Evolutionary conservation across 2,888 invertebrate species (phyloP).

Genomic region (Buathra laborator): DNA sequence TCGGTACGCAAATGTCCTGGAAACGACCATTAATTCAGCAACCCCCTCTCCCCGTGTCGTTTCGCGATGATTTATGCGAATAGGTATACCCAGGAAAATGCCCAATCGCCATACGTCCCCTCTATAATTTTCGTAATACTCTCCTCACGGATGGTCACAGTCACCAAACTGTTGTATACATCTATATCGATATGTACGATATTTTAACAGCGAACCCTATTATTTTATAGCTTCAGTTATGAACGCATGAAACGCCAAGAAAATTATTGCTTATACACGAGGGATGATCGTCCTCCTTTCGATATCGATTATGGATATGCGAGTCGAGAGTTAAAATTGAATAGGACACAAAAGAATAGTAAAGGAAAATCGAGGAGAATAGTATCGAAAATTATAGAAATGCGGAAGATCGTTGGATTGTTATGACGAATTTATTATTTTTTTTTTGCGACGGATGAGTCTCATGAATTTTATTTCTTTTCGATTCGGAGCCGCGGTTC

Average conservation of each 20-base stretch:
- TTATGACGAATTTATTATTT: neutral
- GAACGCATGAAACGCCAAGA: neutral
- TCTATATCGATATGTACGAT: slow-evolving; percentile 5
- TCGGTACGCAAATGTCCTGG: slow-evolving; percentile 39
- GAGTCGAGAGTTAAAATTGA: slow-evolving; percentile 1
- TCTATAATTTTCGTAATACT: slow-evolving; percentile 39
- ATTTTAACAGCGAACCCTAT: slow-evolving; percentile 30
- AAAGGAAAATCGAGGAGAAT: neutral
- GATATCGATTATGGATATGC: neutral
- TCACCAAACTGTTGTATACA: neutral
- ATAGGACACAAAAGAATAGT: neutral
- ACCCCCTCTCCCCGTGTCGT: slow-evolving; percentile 2
- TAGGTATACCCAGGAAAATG: neutral
- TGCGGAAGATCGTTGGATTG: slow-evolving; percentile 5
- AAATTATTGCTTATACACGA: slow-evolving; percentile 1
- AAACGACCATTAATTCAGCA: slow-evolving; percentile 47
- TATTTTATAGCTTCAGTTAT: neutral
- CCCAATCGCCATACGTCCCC: neutral
- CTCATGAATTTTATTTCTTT: slow-evolving; percentile 48
- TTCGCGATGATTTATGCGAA: slow-evolving; percentile 48
- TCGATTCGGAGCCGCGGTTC: slow-evolving; percentile 52
- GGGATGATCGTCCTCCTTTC: neutral
- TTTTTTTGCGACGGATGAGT: slow-evolving; percentile 14
- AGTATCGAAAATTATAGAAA: slow-evolving; percentile 2
- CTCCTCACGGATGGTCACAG: neutral